phyloP scores from a whole-genome alignment of 2,888 invertebrate species.

The Habrosyne pyritoides region DNA sequence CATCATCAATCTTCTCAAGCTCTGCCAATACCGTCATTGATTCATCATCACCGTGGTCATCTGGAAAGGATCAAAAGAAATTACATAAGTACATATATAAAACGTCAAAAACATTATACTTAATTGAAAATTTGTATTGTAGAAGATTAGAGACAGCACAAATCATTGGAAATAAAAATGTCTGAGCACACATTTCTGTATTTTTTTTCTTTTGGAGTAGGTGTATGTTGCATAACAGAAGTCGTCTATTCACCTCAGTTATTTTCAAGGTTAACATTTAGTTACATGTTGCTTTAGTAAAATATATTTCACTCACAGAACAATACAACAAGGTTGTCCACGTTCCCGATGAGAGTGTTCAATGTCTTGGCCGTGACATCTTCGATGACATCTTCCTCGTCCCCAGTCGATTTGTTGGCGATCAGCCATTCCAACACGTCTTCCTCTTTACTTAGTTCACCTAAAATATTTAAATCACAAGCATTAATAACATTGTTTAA shows the following conservation, averaged over 20 bases:
- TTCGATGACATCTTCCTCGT: slow-evolving; percentile 96
- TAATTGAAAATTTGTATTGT: not conserved
- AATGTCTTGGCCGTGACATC: slow-evolving; percentile 96
- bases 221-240: not conserved
- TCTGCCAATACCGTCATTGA: slow-evolving; percentile 93
- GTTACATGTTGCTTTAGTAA: not conserved
- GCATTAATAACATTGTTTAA: not conserved
- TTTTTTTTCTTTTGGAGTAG: not conserved
- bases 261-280: slow-evolving; percentile 1
- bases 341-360: slow-evolving; percentile 93
- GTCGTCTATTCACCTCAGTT: slow-evolving; percentile 4
- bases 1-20: slow-evolving; percentile 96
- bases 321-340: slow-evolving; percentile 95
- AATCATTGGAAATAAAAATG: not conserved
- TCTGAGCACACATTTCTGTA: not conserved
- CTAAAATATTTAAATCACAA: slow-evolving; percentile 58
- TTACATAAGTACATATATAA: no score
- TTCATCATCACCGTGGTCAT: slow-evolving; percentile 95
- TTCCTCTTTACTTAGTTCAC: slow-evolving; percentile 94
- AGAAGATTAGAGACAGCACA: not conserved
- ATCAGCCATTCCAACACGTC: slow-evolving; percentile 97
- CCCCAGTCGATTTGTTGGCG: slow-evolving; percentile 95
- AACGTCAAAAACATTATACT: no score
- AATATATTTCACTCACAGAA: slow-evolving; percentile 88
- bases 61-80: slow-evolving; percentile 77